Evolutionary conservation across 1,140 invertebrate genomes (phyloP).

Genomic region (Conus betulinus): DNA sequence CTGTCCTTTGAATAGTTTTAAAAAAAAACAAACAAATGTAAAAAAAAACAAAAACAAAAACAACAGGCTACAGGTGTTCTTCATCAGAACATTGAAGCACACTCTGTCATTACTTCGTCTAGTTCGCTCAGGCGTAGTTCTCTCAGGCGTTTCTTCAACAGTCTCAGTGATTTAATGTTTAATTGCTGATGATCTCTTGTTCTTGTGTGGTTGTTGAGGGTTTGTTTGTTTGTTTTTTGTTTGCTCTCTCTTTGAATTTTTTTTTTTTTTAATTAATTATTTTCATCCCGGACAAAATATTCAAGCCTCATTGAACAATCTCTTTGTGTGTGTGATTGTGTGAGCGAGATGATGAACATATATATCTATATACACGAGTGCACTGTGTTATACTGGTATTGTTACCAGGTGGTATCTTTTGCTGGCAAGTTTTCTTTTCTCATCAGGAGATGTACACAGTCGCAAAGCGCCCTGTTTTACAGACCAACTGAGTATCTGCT

Average conservation of each 20-base stretch:
- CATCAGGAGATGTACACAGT: not conserved
- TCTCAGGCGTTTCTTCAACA: slow-evolving; percentile 18
- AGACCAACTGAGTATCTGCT: slow-evolving; percentile 11
- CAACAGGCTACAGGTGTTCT: too few relatives aligned
- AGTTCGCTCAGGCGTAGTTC: slow-evolving; percentile 13
- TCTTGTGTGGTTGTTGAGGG: not conserved
- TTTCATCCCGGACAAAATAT: not conserved
- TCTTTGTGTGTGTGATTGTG: not conserved
- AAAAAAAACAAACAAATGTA: too few relatives aligned
- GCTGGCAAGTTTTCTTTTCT: not conserved
- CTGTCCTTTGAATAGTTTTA: too few relatives aligned
- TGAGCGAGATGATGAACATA: not conserved
- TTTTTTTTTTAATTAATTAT: not conserved
- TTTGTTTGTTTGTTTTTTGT: not conserved
- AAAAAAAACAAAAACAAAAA: too few relatives aligned
- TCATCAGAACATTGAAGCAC: not conserved
- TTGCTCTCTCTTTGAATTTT: not conserved
- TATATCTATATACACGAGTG: not conserved
- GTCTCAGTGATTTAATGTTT: slow-evolving; percentile 8
- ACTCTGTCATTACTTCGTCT: not conserved
- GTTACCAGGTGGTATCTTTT: not conserved
- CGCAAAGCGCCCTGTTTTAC: not conserved
- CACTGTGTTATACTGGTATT: not conserved
- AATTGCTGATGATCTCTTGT: slow-evolving; percentile 11
- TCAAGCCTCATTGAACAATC: not conserved